Conservation (phyloP, 2,888 invertebrate genomes). For the Hedya salicella region DNA sequence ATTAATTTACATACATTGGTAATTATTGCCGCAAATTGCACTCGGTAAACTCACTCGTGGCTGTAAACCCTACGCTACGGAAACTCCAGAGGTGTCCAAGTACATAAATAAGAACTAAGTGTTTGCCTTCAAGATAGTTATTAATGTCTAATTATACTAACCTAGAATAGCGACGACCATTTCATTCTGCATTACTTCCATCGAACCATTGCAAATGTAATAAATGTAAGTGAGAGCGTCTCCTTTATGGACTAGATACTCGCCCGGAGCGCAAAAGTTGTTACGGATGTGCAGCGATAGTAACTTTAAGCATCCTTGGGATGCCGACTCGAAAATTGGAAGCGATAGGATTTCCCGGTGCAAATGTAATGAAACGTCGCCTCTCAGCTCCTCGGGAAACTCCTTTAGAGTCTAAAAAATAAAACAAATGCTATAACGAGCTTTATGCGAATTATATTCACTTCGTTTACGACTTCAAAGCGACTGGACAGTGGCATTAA, state of each 20-base stretch:
- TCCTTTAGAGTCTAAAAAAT: constrained; percentile 93
- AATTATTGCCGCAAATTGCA: too few species aligned
- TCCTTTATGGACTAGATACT: constrained; percentile 96
- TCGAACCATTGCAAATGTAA: constrained; percentile 98
- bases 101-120: too few species aligned
- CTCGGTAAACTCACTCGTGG: too few species aligned
- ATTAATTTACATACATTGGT: background rate
- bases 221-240: constrained; percentile 97
- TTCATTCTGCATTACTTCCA: constrained; percentile 98
- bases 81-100: too few species aligned
- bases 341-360: constrained; percentile 97
- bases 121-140: too few species aligned
- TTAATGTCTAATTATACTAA: constrained; percentile 73
- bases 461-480: constrained; percentile 46
- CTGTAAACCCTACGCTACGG: too few species aligned
- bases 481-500: constrained; percentile 45
- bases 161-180: constrained; percentile 99
- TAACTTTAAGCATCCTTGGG: constrained; percentile 97
- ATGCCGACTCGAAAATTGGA: constrained; percentile 97
- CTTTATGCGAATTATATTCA: constrained; percentile 41
- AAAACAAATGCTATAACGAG: constrained; percentile 41
- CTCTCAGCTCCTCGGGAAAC: constrained; percentile 97
- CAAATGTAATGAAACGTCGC: constrained; percentile 98
- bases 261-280: constrained; percentile 98
- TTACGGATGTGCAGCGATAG: constrained; percentile 96